phyloP scores from a whole-genome alignment of 2,888 invertebrate genomes.

The Cephus nigrinus region DNA sequence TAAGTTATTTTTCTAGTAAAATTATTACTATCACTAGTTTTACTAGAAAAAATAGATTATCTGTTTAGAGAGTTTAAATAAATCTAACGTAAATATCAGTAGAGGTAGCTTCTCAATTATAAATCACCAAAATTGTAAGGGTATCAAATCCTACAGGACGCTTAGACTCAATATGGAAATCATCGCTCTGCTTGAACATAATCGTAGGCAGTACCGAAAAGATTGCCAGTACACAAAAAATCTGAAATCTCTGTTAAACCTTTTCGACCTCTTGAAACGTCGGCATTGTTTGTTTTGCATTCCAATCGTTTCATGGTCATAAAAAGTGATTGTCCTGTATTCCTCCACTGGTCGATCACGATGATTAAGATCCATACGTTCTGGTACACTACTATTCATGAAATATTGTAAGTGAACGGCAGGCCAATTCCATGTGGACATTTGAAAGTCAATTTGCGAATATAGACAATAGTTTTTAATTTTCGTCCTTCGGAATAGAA shows the following conservation, averaged over 20 bases:
- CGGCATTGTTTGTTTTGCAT: constrained; percentile 46
- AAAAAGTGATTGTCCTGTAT: constrained; percentile 38
- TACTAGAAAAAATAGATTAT: constrained; percentile 50
- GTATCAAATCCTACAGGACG: constrained; percentile 71
- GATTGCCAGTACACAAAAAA: constrained; percentile 42
- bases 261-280: constrained; percentile 37
- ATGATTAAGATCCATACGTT: constrained; percentile 34
- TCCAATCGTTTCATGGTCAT: constrained; percentile 46
- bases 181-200: constrained; percentile 43
- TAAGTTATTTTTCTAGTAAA: no score
- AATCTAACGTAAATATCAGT: constrained; percentile 27
- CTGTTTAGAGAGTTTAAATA: no score
- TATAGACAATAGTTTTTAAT: no score
- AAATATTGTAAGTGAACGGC: constrained; percentile 67
- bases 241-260: constrained; percentile 31
- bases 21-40: no score
- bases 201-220: constrained; percentile 47
- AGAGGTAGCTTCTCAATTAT: constrained; percentile 68
- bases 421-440: constrained; percentile 63
- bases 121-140: constrained; percentile 68
- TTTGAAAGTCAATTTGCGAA: constrained; percentile 67
- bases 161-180: constrained; percentile 49
- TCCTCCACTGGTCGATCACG: constrained; percentile 42
- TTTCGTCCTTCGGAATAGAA: no score
- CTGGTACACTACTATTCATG: constrained; percentile 59